Evolutionary conservation across 2,113 vertebrate genomes (phyloP), one percentile per base, ranked within the genome.

Genomic region (Rhinoptilus africanus): DNA sequence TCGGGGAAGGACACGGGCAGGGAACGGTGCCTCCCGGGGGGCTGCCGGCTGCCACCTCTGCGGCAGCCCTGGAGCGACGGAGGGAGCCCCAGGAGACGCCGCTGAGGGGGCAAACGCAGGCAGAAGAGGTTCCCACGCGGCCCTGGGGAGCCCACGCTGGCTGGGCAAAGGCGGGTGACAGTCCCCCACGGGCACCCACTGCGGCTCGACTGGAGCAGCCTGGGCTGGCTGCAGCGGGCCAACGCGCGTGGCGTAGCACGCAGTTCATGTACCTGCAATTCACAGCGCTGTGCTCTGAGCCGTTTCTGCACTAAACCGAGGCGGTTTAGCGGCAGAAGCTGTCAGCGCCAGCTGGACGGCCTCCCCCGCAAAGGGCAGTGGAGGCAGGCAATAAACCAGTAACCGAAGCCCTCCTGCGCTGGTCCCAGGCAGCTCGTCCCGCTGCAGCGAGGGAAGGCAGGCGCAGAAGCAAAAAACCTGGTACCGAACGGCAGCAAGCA

Each of bases 81-180:
- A 85, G 24, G 27, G 21, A 81, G 41, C 41, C 50, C 37, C 14
- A 14, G 20, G 59, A 84, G 34, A 56, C 71, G 50, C 74, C 32
- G 47, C 66, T 45, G 91, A 21, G 14, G 0, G 0, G 26, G 37
- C 17, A 75, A 14, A 59, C 12, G 19, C 28, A 37, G 57, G 50
- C 15, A 34, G 73, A 30, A 84, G 60, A 47, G 28, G 37, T 28
- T 64, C 14, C 80, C 0, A 1, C n/a, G 72, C 43, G 88, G 37
- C 28, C 51, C 32, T 12, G 3, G 0, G 0, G 59, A 85, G 54
- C 54, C 20, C 7, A 1, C 0, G 1, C 35, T 64, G 53, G 54
- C 32, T 17, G 37, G 37, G 53, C 34, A 77, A 68, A 53, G 0
- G 6, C 10, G 32, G 41, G 76, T 84, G 59, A 41, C 15, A 18